phyloP scores from a whole-genome alignment of 2,888 invertebrate genomes.

The Cephus pygmeus region DNA sequence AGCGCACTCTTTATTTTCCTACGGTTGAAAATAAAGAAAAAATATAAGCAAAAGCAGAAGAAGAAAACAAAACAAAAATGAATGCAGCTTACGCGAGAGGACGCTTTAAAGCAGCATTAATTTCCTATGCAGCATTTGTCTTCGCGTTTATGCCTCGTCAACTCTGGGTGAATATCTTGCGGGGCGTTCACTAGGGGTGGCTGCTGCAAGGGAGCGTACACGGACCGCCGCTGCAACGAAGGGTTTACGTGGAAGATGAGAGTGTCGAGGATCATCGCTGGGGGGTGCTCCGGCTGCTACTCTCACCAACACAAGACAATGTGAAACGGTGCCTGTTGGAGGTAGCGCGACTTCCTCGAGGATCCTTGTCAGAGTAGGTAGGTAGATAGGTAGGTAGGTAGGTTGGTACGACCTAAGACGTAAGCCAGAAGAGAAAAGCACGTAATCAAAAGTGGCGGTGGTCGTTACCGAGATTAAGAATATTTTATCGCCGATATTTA shows the following conservation, averaged over 20 bases:
- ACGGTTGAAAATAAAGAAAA: background rate
- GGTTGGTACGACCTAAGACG: conserved; percentile 5
- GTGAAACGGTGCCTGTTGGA: background rate
- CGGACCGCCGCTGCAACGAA: background rate
- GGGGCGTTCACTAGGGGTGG: background rate
- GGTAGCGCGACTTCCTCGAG: background rate
- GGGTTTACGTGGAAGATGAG: background rate
- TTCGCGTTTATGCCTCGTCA: conserved; percentile 20
- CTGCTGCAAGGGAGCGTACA: background rate
- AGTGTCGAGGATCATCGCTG: background rate
- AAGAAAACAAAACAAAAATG: background rate
- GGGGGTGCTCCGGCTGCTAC: background rate
- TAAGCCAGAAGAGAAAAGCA: conserved; percentile 7
- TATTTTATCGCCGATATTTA: conserved; percentile 54
- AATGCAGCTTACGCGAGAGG: conserved; percentile 9
- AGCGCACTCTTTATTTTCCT: conserved; percentile 4
- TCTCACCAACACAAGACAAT: background rate
- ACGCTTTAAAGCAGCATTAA: conserved; percentile 22
- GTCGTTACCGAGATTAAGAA: conserved; percentile 50
- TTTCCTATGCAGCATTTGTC: conserved; percentile 24
- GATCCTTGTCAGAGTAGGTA: background rate
- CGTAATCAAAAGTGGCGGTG: conserved; percentile 32
- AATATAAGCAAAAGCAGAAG: background rate
- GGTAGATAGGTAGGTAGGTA: background rate
- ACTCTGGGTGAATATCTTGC: conserved; percentile 6